Evolutionary conservation across 2,797 vertebrate genomes (phyloP).

Genomic region (Pantherophis alleghaniensis): DNA sequence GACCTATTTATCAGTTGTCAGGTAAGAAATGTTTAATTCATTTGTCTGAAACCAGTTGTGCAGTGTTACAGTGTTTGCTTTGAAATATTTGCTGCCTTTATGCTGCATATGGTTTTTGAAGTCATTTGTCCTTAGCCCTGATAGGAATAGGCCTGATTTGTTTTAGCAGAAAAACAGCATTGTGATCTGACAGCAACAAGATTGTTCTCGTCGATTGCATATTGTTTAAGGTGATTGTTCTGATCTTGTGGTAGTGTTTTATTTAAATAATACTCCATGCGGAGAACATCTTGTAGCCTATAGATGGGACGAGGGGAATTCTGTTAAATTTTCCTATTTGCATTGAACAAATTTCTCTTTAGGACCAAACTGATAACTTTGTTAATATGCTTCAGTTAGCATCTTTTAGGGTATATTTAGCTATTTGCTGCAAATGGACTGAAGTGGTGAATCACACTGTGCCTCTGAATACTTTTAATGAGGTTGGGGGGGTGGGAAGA

Average conservation of each 20-base stretch:
- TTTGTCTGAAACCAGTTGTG: background rate
- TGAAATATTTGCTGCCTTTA: background rate
- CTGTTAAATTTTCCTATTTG: background rate
- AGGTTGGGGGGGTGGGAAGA: background rate
- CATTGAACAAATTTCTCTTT: background rate
- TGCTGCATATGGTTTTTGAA: background rate
- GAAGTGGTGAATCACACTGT: slow-evolving; percentile 10
- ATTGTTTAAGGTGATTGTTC: background rate
- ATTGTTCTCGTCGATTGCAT: background rate
- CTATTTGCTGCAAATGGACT: slow-evolving; percentile 17
- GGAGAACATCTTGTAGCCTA: background rate
- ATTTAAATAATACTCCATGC: background rate
- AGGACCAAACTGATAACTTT: background rate
- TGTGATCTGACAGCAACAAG: background rate
- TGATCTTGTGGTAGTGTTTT: background rate
- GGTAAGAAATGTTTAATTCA: background rate
- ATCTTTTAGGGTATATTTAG: slow-evolving; percentile 33
- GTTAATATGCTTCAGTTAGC: background rate
- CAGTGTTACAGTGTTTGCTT: background rate
- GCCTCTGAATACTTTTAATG: slow-evolving; percentile 27
- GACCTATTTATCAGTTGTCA: background rate
- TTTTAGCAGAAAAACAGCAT: background rate
- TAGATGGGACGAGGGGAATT: background rate
- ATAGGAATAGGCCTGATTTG: background rate
- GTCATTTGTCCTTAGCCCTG: background rate